Evolutionary conservation across 2,888 invertebrate genomes (phyloP).

Genomic region (Labia minor): DNA sequence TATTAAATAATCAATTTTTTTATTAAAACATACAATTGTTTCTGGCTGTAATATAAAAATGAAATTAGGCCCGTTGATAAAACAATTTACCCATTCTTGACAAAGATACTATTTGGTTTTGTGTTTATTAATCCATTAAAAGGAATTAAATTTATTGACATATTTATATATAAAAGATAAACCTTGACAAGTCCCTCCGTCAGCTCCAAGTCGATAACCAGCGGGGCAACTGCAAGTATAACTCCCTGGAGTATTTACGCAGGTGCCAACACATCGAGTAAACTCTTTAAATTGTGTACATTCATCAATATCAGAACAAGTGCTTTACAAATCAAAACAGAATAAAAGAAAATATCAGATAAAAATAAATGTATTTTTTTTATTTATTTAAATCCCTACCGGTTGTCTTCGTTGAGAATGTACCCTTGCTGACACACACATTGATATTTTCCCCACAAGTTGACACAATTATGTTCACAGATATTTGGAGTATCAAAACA

Average conservation of each 20-base stretch:
- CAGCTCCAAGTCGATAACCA: conserved; percentile 63
- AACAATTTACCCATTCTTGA: too few relatives aligned
- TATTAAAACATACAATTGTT: too few relatives aligned
- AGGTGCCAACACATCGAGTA: conserved; percentile 57
- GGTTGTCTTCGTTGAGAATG: conserved; percentile 59
- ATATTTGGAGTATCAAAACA: conserved; percentile 42
- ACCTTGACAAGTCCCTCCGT: conserved; percentile 77
- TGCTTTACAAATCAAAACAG: conserved; percentile 45
- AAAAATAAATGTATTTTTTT: neutral
- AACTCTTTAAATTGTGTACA: conserved; percentile 65
- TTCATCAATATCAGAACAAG: conserved; percentile 74
- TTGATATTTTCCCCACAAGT: conserved; percentile 80
- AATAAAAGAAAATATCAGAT: too few relatives aligned
- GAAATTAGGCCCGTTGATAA: too few relatives aligned
- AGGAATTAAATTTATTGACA: too few relatives aligned
- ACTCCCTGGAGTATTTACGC: conserved; percentile 78
- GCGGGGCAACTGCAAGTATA: conserved; percentile 68
- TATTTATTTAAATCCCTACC: conserved; percentile 35
- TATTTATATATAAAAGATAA: too few relatives aligned
- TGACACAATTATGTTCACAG: conserved; percentile 83
- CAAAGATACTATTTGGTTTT: too few relatives aligned
- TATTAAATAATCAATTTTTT: too few relatives aligned
- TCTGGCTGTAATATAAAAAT: too few relatives aligned
- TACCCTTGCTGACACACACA: conserved; percentile 83
- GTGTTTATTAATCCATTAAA: too few relatives aligned